Percentiles rank a stretch among this genome's conserved stretches.
Evolutionary conservation across 2,888 invertebrate genomes (phyloP).

Genomic region (Hipparchia semele): DNA sequence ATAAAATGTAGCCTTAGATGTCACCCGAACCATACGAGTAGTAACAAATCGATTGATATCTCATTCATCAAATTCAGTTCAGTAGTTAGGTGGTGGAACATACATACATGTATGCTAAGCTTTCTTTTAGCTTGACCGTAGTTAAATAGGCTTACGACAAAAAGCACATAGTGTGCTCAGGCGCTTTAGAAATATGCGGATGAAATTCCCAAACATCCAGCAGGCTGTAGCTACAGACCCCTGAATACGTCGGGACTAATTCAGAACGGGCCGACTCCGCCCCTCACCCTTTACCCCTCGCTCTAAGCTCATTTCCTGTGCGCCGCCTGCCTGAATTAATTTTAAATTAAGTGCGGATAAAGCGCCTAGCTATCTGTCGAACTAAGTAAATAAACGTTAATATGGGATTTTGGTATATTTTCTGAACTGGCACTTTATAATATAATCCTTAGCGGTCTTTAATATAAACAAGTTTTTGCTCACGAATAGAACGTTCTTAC

Average conservation of each 20-base stretch:
- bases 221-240: conserved; percentile 6
- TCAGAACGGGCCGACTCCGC: conserved; percentile 48
- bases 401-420: not conserved
- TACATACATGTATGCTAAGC: no score
- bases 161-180: not conserved
- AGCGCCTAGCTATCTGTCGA: conserved; percentile 54
- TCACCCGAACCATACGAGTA: no score
- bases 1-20: no score
- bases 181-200: not conserved
- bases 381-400: conserved; percentile 50
- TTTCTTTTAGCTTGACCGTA: no score
- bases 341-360: conserved; percentile 87
- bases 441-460: no score
- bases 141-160: no score
- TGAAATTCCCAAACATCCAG: conserved; percentile 1
- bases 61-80: no score
- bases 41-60: no score
- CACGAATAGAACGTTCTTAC: no score
- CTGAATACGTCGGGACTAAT: conserved; percentile 54
- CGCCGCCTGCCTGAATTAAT: conserved; percentile 88
- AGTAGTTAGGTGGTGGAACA: no score
- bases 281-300: conserved; percentile 48
- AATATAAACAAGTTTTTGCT: no score
- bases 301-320: conserved; percentile 88
- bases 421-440: not conserved